Base-by-base conservation (phyloP, 1,140 invertebrate genomes). In the Macrobrachium nipponense region DNA sequence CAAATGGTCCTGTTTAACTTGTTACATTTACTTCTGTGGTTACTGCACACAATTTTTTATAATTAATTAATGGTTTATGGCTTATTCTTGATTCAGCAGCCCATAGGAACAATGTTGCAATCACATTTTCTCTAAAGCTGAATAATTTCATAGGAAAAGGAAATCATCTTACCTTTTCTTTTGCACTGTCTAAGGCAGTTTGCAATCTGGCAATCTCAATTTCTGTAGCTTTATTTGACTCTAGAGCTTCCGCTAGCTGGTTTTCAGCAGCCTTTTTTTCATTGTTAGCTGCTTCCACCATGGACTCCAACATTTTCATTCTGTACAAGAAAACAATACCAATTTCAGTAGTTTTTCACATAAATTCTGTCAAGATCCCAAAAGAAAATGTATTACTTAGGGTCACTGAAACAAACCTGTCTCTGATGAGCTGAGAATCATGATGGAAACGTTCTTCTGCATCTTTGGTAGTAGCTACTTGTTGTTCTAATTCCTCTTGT, bases 181-280 rank as follows among this genome's bases (percentile, higher is more conserved):
- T 94, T 3, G 96, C 96, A 91, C 95, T 95, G 84, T 97, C 96
- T 2, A 97, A 91, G 27, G 96, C 91, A 11, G 95, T 95, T 44
- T 94, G 94, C 77, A 96, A 92, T 72, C 95, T 93, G 88, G 93
- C 93, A 2, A 97, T 93, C 91, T 98, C 96, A 80, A 96, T 93
- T 89, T 94, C 93, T 10, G 93, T 91, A 73, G 94, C 93, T 4
- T 93, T 93, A 36, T 94, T 91, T 82, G 93, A 91, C 90, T 96
- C 95, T 89, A 94, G 94, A 58, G 95, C 93, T 88, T 94, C 93
- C 4, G 92, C 92, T 78, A 96, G 90, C 89, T 96, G 95, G 27
- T 93, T 91, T 87, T 97, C 96, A 66, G 95, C 91, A 70, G 94
- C 93, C 84, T 95, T 93, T 62, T 94, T 93, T 89, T 97, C 96